phyloP scores from a whole-genome alignment of 2,113 vertebrate species.

The Gulo gulo region DNA sequence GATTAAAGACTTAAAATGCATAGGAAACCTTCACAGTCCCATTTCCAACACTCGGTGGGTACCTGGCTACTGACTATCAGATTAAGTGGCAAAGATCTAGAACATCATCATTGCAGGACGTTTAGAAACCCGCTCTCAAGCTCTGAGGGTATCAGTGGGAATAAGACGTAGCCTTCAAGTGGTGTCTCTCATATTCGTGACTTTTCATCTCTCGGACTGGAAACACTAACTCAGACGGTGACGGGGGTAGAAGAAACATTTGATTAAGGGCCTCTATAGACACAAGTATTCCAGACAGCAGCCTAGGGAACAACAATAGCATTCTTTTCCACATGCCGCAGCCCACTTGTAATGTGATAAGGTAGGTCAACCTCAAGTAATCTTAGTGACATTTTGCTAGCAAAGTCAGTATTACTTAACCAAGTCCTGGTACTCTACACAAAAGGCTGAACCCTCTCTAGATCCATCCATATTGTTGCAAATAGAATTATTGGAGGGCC shows the following conservation, averaged over 20 bases:
- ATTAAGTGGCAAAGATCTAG: not conserved
- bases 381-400: conserved; percentile 24
- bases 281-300: not conserved
- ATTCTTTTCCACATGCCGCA: not conserved
- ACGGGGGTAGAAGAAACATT: not conserved
- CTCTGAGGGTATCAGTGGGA: not conserved
- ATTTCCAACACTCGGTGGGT: not conserved
- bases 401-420: not conserved
- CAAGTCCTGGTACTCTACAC: not conserved
- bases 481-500: not conserved
- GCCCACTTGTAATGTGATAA: conserved; percentile 2
- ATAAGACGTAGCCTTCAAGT: not conserved
- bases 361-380: not conserved
- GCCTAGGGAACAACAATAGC: not conserved
- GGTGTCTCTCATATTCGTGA: not conserved
- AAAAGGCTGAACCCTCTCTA: not conserved
- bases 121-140: not conserved
- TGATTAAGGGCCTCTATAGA: not conserved
- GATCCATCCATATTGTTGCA: not conserved
- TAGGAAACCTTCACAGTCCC: not conserved
- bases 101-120: not conserved
- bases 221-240: not conserved
- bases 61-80: not conserved
- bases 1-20: not conserved
- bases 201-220: not conserved